Conservation (phyloP, 2,888 invertebrate species). For the Cephus pygmeus region DNA sequence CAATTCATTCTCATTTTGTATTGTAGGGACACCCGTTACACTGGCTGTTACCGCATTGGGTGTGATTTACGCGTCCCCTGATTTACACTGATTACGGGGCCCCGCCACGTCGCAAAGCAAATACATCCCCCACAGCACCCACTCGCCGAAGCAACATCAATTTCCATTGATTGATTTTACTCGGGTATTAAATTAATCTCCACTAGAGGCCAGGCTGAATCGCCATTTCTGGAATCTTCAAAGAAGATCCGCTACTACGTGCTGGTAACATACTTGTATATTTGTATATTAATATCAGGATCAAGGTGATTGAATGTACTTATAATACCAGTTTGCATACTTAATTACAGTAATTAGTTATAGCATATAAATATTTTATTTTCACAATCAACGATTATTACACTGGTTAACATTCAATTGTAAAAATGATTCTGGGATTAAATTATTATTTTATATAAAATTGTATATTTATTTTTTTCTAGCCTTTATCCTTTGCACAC, state of each 20-base stretch:
- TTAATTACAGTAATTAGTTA: not conserved
- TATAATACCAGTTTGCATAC: not conserved
- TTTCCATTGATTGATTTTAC: constrained; percentile 62
- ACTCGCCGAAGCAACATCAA: constrained; percentile 52
- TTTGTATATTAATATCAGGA: not conserved
- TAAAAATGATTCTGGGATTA: not conserved
- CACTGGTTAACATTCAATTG: not conserved
- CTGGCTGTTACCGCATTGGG: constrained; percentile 54
- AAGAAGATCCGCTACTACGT: constrained; percentile 13
- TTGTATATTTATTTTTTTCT: not conserved
- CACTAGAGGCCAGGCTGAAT: constrained; percentile 14
- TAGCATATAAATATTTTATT: not conserved
- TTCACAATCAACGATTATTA: not conserved
- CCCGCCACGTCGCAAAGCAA: constrained; percentile 60
- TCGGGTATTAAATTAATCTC: constrained; percentile 59
- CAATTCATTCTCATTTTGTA: not conserved
- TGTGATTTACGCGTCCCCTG: constrained; percentile 65
- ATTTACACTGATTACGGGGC: constrained; percentile 65
- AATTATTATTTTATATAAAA: not conserved
- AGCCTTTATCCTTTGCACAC: not conserved
- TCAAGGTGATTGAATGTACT: not conserved
- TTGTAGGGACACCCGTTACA: constrained; percentile 52
- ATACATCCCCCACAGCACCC: constrained; percentile 51
- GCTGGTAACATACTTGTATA: not conserved
- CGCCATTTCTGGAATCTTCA: constrained; percentile 17